Evolutionary conservation across 2,888 invertebrate genomes (phyloP), one percentile per base, ranked within the genome.

Genomic region (Drosophila gaucha): DNA sequence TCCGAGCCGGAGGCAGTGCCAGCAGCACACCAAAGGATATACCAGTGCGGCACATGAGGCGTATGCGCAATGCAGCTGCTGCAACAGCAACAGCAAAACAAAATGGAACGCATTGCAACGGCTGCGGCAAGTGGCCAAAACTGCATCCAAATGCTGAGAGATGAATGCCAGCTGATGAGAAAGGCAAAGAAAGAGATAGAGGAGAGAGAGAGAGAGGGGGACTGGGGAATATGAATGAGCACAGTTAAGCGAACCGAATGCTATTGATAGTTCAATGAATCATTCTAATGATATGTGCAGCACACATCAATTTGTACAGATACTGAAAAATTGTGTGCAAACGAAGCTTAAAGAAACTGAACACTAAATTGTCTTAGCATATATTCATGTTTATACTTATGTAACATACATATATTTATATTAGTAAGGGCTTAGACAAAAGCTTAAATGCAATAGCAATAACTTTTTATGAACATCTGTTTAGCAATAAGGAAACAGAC

Each of bases 181-280:
- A 18, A 44, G 6, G 6, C 3, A 1, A 5, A 6, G 28, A 44
- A 18, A 18, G 28, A 28, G 18, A 18, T 1, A 26, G 41, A 2
- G 2, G 10, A 12, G 26, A 28, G 8, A 9, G 24, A 12, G 26
- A 18, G n/a, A 5, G 9, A 4, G n/a, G 2, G 12, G 18, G 1
- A 18, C 31, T 46, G n/a, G 47, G 30, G 50, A 54, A 73, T 75
- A 56, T 68, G 74, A 64, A 69, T 59, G 64, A 63, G 69, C 18
- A 39, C 43, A 38, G 24, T 33, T 38, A 43, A 56, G 55, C 74
- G 56, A 24, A 59, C 56, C 69, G 75, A 74, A 54, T 64, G 60
- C 73, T 18, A 62, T 70, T 70, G 51, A 71, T 62, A 49, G 72
- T 57, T 22, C 59, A 56, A 70, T 72, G 74, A 58, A 72, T 72